Base-by-base conservation (phyloP, 1,140 invertebrate species). In the Papilio polyxenes region DNA sequence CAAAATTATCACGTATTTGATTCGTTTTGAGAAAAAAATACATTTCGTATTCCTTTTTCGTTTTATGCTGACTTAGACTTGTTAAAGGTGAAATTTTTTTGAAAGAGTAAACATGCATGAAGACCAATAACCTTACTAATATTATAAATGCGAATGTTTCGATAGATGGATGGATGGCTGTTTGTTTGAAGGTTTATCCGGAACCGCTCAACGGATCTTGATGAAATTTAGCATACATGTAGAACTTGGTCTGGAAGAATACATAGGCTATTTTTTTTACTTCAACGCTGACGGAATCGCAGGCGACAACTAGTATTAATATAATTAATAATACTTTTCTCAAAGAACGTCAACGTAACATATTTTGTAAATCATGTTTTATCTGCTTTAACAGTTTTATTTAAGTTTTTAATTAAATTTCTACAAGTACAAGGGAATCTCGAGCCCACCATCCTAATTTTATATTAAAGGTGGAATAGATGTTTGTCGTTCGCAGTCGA, bases 391-490 rank as follows among this genome's bases (percentile, higher is more conserved):
- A 37, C 23, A 13, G 13, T 72, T 37, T 13, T 72, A 15, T 37
- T 72, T 15, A 72, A 15, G 31, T 72, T 72, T 72, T 37, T 37
- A 72, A 72, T 72, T 72, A 72, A 72, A 72, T 72, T 40, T 40
- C 9, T 72, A 40, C 65, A 72, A 72, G 65, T 72, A 37, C 65
- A 17, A 72, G 4, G 65, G 11, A 72, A 72, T 3, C 31, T 15
- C 23, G 65, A 72, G 13, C 31, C 31, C 65, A 5, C 31, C 3
- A 65, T 31, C 62, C 65, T 72, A 65, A 79, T 62, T 79, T 79
- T 40, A 79, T 79, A 65, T 59, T 56, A 62, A 79, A 79, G 77
- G 77, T 79, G 62, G 77, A 79, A 79, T 79, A 65, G 77, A 56
- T 79, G 77, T 79, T 79, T 79, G 77, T 79, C 77, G 51, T 23